A percentile compares a stretch with the other conserved stretches of the same genome.
Evolutionary conservation across 2,888 invertebrate genomes (phyloP).

Genomic region (Lasioglossum oenotherae): DNA sequence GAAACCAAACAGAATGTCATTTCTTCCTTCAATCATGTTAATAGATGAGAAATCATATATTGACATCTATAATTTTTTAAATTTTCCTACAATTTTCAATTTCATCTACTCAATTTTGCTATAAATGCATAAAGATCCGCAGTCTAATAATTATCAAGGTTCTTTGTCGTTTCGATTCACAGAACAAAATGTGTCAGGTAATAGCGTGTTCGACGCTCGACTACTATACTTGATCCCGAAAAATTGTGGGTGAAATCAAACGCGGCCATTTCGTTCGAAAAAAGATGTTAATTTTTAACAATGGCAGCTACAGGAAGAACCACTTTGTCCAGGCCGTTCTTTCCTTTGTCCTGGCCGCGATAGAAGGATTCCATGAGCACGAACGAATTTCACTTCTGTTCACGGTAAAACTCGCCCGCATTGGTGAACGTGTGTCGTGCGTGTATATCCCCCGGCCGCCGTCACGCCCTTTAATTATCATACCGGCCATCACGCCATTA

Average conservation of each 20-base stretch:
- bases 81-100: no score
- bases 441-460: conserved; percentile 49
- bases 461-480: conserved; percentile 77
- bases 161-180: background rate
- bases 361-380: conserved; percentile 19
- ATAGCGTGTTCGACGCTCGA: background rate
- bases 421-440: conserved; percentile 39
- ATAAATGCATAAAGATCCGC: no score
- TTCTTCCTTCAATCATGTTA: no score
- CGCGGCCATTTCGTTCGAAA: background rate
- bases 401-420: conserved; percentile 51
- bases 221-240: background rate
- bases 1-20: no score
- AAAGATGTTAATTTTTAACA: conserved; percentile 29
- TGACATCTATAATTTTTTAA: no score
- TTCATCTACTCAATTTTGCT: no score
- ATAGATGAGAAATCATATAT: no score
- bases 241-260: conserved; percentile 1
- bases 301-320: background rate
- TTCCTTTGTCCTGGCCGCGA: background rate
- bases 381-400: conserved; percentile 39
- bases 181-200: background rate
- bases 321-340: conserved; percentile 1
- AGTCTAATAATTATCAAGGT: background rate
- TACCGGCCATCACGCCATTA: conserved; percentile 70